phyloP scores from a whole-genome alignment of 2,797 vertebrate genomes.

The Tolypeutes matacus region DNA sequence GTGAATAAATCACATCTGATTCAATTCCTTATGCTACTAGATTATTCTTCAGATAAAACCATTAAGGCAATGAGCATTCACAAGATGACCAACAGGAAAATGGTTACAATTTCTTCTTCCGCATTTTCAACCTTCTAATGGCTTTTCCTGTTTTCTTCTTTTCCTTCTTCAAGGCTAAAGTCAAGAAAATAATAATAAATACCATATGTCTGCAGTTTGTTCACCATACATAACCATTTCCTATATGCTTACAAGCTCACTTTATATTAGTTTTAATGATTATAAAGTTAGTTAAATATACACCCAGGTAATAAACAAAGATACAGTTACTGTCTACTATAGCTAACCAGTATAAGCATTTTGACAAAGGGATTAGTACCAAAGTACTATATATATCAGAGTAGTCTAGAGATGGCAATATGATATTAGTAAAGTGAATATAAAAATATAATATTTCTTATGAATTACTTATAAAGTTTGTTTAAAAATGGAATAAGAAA shows the following conservation, averaged over 20 bases:
- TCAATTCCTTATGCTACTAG: background rate
- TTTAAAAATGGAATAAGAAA: background rate
- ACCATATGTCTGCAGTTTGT: background rate
- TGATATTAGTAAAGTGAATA: conserved; percentile 39
- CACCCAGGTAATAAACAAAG: background rate
- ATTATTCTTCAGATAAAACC: conserved; percentile 45
- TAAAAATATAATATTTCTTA: conserved; percentile 48
- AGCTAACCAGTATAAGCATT: background rate
- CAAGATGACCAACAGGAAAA: background rate
- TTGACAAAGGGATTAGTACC: background rate
- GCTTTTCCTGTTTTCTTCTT: conserved; percentile 57
- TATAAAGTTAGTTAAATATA: conserved; percentile 10
- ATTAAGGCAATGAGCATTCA: background rate
- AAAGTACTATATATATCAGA: background rate
- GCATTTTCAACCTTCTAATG: background rate
- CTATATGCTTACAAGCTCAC: background rate
- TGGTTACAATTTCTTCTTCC: conserved; percentile 41
- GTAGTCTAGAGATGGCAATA: conserved; percentile 28
- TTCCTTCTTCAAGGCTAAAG: conserved; percentile 64
- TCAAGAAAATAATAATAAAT: conserved; percentile 69
- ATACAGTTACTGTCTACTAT: background rate
- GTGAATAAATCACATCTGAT: conserved; percentile 2
- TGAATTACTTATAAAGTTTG: conserved; percentile 39
- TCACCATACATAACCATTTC: background rate
- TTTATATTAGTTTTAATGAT: background rate